These are phyloP conservation scores for Lithobates sylvaticus DNA, from an alignment of 2,797 vertebrate genomes.

Conservation along the genomic window DNA sequence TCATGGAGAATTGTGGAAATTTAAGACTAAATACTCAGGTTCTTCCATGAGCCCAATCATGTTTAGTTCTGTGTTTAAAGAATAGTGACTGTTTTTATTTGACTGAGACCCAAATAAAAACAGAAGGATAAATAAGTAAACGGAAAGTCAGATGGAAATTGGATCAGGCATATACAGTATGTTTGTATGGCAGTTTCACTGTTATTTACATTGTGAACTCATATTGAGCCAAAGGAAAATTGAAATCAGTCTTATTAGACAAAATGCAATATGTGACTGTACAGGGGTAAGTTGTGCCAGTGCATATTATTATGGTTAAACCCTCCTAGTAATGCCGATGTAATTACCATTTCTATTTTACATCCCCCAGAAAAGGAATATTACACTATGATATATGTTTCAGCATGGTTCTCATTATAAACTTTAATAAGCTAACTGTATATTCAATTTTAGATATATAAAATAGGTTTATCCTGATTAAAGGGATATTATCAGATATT, in stretches of 20 bases:
- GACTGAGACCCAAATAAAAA: too few relatives aligned
- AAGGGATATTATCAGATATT: background rate
- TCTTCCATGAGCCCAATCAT: background rate
- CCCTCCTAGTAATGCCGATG: background rate
- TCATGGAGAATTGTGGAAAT: too few relatives aligned
- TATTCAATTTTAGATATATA: background rate
- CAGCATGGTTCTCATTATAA: background rate
- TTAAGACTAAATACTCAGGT: background rate
- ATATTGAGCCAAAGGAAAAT: background rate
- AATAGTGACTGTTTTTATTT: background rate
- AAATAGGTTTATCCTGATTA: background rate
- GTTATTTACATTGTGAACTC: background rate
- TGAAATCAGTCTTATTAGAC: background rate
- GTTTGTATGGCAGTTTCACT: background rate
- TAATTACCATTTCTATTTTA: background rate
- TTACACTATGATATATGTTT: background rate
- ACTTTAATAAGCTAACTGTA: background rate
- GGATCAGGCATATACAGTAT: background rate
- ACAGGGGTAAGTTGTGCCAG: background rate
- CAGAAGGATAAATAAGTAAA: too few relatives aligned
- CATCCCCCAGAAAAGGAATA: background rate
- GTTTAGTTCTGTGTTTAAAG: background rate
- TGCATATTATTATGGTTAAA: background rate
- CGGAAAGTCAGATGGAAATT: background rate
- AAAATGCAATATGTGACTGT: background rate